phyloP scores from a whole-genome alignment of 2,113 vertebrate species.

The Xiphophorus couchianus region DNA sequence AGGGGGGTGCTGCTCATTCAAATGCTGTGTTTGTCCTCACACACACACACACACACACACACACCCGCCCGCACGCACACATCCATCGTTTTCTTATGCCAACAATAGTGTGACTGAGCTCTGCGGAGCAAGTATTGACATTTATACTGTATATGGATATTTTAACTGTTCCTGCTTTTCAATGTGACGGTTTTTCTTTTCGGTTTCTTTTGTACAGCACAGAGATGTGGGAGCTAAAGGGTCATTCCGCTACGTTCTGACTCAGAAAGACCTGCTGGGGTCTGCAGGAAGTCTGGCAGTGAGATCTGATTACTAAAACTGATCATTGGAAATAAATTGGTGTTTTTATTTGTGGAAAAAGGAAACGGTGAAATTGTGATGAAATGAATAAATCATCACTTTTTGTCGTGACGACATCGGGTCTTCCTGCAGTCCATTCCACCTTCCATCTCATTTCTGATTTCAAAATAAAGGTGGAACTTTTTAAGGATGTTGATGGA shows the following conservation, averaged over 20 bases:
- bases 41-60: conserved; percentile 12
- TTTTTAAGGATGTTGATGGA: not conserved
- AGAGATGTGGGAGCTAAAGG: conserved; percentile 18
- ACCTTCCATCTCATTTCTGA: not conserved
- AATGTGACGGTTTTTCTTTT: conserved; percentile 58
- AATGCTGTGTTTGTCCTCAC: conserved; percentile 45
- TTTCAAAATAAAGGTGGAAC: not conserved
- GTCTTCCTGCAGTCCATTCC: not conserved
- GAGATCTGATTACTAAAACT: too few species aligned
- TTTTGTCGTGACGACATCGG: too few species aligned
- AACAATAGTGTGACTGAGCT: conserved; percentile 74
- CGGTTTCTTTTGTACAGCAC: conserved; percentile 59
- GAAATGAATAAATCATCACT: too few species aligned
- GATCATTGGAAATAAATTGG: too few species aligned
- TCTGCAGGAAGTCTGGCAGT: too few species aligned
- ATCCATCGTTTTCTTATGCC: conserved; percentile 71
- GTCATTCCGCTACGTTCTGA: conserved; percentile 29
- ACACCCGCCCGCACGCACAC: conserved; percentile 14
- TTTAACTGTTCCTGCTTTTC: conserved; percentile 77
- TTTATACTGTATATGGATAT: conserved; percentile 74
- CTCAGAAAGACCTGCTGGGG: not conserved
- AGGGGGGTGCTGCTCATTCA: conserved; percentile 50
- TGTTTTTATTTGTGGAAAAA: too few species aligned
- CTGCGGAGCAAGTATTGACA: conserved; percentile 75
- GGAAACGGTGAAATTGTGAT: too few species aligned